phyloP scores from a whole-genome alignment of 2,797 vertebrate species.

The Nannoperca obscura region DNA sequence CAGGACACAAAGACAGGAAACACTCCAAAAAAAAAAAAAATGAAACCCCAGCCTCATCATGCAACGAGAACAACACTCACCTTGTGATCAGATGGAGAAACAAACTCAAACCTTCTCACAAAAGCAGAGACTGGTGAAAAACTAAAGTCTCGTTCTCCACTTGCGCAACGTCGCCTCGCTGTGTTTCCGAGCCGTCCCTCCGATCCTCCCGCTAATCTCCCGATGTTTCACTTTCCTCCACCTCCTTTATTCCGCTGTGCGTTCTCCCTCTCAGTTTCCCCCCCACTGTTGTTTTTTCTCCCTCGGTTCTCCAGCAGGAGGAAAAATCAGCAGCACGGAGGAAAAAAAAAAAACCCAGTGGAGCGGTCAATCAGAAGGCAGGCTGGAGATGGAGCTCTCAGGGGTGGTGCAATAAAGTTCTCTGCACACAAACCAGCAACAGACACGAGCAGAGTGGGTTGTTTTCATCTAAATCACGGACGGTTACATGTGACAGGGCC shows the following conservation, averaged over 20 bases:
- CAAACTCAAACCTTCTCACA: slow-evolving; percentile 42
- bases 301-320: slow-evolving; percentile 76
- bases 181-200: slow-evolving; percentile 47
- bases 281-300: slow-evolving; percentile 45
- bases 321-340: slow-evolving; percentile 57
- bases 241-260: slow-evolving; percentile 51
- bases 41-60: fast-evolving
- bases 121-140: slow-evolving; percentile 42
- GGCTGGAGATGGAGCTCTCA: slow-evolving; percentile 44
- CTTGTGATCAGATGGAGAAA: slow-evolving; percentile 48
- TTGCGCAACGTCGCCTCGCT: slow-evolving; percentile 42
- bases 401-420: slow-evolving; percentile 47
- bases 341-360: slow-evolving; percentile 68
- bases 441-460: fast-evolving
- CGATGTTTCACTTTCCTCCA: slow-evolving; percentile 53
- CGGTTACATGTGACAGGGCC: fast-evolving
- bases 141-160: slow-evolving; percentile 61
- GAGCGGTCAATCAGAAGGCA: slow-evolving; percentile 82
- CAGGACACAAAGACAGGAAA: not conserved
- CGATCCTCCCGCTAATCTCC: slow-evolving; percentile 42
- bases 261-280: slow-evolving; percentile 39
- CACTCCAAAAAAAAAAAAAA: not conserved
- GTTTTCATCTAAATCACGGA: fast-evolving
- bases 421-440: fast-evolving
- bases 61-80: slow-evolving; percentile 62